Conservation (phyloP, 2,113 vertebrate genomes). For the Eleginops maclovinus region DNA sequence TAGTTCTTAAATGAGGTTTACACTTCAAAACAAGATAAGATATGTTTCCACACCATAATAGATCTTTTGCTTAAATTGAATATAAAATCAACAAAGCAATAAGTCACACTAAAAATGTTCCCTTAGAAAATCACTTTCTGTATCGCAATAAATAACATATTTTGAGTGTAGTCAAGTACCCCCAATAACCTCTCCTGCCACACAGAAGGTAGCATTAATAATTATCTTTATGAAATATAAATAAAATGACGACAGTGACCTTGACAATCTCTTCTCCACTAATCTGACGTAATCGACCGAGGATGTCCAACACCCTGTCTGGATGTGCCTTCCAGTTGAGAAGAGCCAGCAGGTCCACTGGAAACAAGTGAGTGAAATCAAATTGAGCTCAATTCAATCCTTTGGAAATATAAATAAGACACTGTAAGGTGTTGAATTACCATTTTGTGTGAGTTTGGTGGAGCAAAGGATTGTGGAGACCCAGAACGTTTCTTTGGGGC, state of each 20-base stretch:
- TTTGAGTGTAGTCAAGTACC: not conserved
- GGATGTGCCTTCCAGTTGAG: slow-evolving; percentile 98
- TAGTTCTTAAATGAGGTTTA: not conserved
- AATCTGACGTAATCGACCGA: slow-evolving; percentile 92
- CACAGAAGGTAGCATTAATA: not conserved
- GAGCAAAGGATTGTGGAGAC: slow-evolving; percentile 96
- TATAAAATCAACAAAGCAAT: too few relatives aligned
- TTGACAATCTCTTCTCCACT: slow-evolving; percentile 96
- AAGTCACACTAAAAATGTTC: not conserved
- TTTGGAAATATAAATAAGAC: not conserved
- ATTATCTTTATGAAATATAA: not conserved
- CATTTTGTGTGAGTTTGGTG: slow-evolving; percentile 97
- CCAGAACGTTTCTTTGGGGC: slow-evolving; percentile 94
- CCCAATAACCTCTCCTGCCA: not conserved
- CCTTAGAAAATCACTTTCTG: not conserved
- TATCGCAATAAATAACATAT: not conserved
- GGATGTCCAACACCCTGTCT: slow-evolving; percentile 93
- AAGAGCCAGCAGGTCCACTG: slow-evolving; percentile 93
- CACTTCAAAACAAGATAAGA: not conserved
- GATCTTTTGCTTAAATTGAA: not conserved
- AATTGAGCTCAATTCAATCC: not conserved
- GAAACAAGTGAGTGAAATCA: slow-evolving; percentile 32
- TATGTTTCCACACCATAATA: not conserved
- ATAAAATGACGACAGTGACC: slow-evolving; percentile 76
- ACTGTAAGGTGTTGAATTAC: slow-evolving; percentile 72